A percentile compares a stretch with the other conserved stretches of the same genome.
Conservation (phyloP, 2,797 vertebrate species). For the Cetoscarus ocellatus region DNA sequence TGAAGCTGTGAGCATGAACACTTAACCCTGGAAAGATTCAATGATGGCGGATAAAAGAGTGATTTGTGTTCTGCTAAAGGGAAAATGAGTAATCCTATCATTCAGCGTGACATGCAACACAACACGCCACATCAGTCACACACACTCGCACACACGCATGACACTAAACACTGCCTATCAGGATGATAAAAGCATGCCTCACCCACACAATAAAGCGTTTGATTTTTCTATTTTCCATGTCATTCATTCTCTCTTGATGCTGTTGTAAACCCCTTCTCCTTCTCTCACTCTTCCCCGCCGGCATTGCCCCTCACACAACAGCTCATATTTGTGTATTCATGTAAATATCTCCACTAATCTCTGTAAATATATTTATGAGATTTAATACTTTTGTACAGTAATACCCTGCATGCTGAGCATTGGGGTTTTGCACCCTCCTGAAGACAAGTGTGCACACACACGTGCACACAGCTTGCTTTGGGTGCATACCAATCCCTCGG, state of each 20-base stretch:
- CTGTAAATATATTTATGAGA: constrained; percentile 80
- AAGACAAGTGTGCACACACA: constrained; percentile 45
- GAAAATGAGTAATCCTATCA: constrained; percentile 85
- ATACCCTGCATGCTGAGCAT: constrained; percentile 60
- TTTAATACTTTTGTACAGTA: constrained; percentile 79
- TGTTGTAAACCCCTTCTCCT: constrained; percentile 53
- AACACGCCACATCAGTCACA: constrained; percentile 82
- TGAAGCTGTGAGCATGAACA: constrained; percentile 77
- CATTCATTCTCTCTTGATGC: constrained; percentile 76
- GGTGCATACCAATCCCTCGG: constrained; percentile 84
- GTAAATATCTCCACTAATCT: constrained; percentile 78
- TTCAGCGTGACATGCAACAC: constrained; percentile 82
- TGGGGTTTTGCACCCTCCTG: constrained; percentile 52
- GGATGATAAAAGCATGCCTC: constrained; percentile 78
- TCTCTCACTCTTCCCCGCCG: constrained; percentile 44
- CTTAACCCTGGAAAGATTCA: constrained; percentile 85
- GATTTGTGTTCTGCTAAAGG: constrained; percentile 85
- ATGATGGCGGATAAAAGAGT: constrained; percentile 83
- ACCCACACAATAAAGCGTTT: constrained; percentile 78
- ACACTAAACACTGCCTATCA: constrained; percentile 81
- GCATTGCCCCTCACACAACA: constrained; percentile 68
- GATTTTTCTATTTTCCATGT: constrained; percentile 82
- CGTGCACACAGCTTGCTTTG: constrained; percentile 49
- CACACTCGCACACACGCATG: constrained; percentile 53
- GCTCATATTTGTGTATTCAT: constrained; percentile 76